Evolutionary conservation across 2,888 invertebrate species (phyloP).

Genomic region (Amphipoea oculea): DNA sequence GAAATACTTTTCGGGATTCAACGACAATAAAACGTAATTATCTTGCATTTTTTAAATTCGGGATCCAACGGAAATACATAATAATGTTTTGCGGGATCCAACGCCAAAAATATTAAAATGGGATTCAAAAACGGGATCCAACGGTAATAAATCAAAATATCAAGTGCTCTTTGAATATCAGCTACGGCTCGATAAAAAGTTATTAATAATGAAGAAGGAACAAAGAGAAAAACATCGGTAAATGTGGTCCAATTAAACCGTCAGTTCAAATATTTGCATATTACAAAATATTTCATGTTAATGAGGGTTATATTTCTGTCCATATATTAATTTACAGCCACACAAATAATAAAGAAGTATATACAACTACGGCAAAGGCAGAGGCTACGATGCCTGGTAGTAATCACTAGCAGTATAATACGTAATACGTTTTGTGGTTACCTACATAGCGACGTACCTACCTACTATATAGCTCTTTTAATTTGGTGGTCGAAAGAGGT

Average conservation of each 20-base stretch:
- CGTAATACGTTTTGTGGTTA: slow-evolving; percentile 54
- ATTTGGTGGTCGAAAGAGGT: slow-evolving; percentile 69
- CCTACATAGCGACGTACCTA: slow-evolving; percentile 52
- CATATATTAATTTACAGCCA: slow-evolving; percentile 16
- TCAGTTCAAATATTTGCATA: slow-evolving; percentile 15
- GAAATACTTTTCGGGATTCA: no score
- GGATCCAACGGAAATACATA: no score
- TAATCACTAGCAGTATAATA: slow-evolving; percentile 33
- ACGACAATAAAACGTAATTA: no score
- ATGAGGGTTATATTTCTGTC: slow-evolving; percentile 11
- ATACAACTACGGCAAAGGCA: slow-evolving; percentile 9
- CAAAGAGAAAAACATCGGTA: slow-evolving; percentile 7
- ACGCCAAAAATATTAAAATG: no score
- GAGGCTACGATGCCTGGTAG: slow-evolving; percentile 15
- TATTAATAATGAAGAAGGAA: neutral
- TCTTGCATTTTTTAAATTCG: no score
- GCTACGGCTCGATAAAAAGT: neutral
- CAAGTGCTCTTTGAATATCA: neutral
- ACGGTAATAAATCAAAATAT: no score
- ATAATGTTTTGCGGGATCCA: no score
- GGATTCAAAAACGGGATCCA: no score
- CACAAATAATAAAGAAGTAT: slow-evolving; percentile 32
- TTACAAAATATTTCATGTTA: slow-evolving; percentile 27
- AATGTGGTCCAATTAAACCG: slow-evolving; percentile 9
- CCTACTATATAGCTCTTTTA: slow-evolving; percentile 64